phyloP scores from a whole-genome alignment of 2,113 vertebrate genomes.

The Eudyptes chrysolophus region DNA sequence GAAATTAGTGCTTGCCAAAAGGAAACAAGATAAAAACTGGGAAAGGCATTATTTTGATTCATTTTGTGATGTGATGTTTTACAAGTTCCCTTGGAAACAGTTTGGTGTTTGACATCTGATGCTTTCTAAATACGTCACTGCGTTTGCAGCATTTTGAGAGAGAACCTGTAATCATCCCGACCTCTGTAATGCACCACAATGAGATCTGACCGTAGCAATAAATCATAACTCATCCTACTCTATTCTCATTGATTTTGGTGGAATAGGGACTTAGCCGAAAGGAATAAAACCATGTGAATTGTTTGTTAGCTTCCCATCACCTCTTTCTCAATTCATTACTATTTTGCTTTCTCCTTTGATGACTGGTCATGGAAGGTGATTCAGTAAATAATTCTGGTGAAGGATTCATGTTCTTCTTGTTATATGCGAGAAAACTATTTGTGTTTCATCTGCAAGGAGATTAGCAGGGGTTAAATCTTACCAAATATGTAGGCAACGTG shows the following conservation, averaged over 20 bases:
- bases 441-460: neutral
- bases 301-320: conserved; percentile 24
- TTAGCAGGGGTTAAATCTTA: neutral
- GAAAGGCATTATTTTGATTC: neutral
- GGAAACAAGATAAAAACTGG: neutral
- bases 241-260: conserved; percentile 35
- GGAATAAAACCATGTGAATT: conserved; percentile 6
- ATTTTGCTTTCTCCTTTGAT: neutral
- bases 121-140: neutral
- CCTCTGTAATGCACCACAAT: neutral
- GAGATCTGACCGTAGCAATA: conserved; percentile 56
- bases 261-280: conserved; percentile 17
- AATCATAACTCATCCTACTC: conserved; percentile 47
- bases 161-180: conserved; percentile 10
- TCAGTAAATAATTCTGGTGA: conserved; percentile 13
- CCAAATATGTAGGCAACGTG: neutral
- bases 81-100: neutral
- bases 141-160: neutral
- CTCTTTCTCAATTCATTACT: conserved; percentile 43
- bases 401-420: neutral
- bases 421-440: neutral
- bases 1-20: neutral
- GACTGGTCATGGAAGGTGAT: neutral
- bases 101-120: conserved; percentile 24
- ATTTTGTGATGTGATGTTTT: neutral